Evolutionary conservation across 2,888 invertebrate genomes (phyloP), one percentile per base, ranked within the genome.

Genomic region (Ornithoptera alexandrae): DNA sequence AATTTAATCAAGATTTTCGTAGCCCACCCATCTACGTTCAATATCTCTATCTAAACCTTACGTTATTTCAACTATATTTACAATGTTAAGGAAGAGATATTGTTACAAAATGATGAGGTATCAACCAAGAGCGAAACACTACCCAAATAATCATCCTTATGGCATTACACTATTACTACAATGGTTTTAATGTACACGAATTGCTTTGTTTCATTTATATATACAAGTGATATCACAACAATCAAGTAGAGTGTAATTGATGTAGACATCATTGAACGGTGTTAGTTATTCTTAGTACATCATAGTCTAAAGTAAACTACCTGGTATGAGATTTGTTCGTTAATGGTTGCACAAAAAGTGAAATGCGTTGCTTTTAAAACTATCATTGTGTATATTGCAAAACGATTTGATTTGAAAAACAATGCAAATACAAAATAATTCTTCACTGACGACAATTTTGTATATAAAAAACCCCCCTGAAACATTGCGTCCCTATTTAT

Each of bases 1-100:
- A 90, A 90, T 90, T 91, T 89, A 81, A 90, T 90, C 87, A 90
- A 90, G 91, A 90, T 83, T 84, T 50, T 88, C 84, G 82, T 88
- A 89, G 90, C 87, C 86, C 89, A 87, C 84, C 82, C 46, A 46
- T 80, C 81, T 84, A 82, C 80, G 80, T 77, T 84, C 83, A 87
- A 87, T 83, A 78, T 81, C 83, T 81, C 82, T 89, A 87, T 76
- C 79, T 80, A 81, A 71, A 74, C 78, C 78, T 82, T 82, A 86
- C 84, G 84, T 85, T 79, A 85, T 79, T 83, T 81, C 76, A 77
- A 82, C 80, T 84, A 84, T 90, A 90, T 91, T 87, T 91, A 92
- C 90, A 90, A 72, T 70, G 63, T 78, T 78, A 84, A 85, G 85
- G 87, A 85, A 86, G 84, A 87, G 81, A 82, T 85, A 88, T 88